Evolutionary conservation across 2,797 vertebrate species (phyloP).

Genomic region (Lagocephalus sceleratus): DNA sequence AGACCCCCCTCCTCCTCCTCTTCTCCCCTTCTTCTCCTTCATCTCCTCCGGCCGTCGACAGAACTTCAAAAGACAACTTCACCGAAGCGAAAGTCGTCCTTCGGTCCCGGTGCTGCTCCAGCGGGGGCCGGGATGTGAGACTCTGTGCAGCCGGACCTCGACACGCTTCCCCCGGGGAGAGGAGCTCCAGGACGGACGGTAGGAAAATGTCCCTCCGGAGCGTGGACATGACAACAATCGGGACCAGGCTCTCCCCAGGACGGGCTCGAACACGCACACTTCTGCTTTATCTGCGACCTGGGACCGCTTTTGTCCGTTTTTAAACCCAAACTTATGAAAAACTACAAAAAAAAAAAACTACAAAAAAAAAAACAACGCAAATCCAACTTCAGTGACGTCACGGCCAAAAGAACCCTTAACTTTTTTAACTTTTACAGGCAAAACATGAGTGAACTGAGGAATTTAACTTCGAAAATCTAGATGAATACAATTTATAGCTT

Average conservation of each 20-base stretch:
- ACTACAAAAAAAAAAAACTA: too few species aligned
- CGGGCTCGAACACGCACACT: too few species aligned
- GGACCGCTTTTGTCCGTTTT: fast-evolving
- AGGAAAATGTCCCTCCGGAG: slow-evolving; percentile 22
- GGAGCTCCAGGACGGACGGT: slow-evolving; percentile 47
- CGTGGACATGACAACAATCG: slow-evolving; percentile 32
- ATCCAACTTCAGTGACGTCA: slow-evolving; percentile 52
- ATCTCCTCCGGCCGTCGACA: slow-evolving; percentile 27
- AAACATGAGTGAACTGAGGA: too few species aligned
- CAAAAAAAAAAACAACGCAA: too few species aligned
- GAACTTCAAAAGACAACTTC: slow-evolving; percentile 26
- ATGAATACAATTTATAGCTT: too few species aligned
- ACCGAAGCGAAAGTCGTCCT: background rate
- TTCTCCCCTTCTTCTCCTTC: slow-evolving; percentile 1
- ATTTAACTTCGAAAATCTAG: too few species aligned
- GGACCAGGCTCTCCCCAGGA: too few species aligned
- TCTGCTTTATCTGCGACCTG: fast-evolving
- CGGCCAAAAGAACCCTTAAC: background rate
- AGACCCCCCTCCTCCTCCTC: slow-evolving; percentile 20
- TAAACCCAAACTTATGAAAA: slow-evolving; percentile 10
- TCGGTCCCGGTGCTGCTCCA: slow-evolving; percentile 2
- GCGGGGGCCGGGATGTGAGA: slow-evolving; percentile 19
- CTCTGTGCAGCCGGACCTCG: slow-evolving; percentile 5
- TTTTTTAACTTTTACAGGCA: too few species aligned
- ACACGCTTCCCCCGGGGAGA: slow-evolving; percentile 10